A percentile compares a stretch with the other conserved stretches of the same genome.
Conservation (phyloP, 2,113 vertebrate genomes). For the Nycticorax nycticorax region DNA sequence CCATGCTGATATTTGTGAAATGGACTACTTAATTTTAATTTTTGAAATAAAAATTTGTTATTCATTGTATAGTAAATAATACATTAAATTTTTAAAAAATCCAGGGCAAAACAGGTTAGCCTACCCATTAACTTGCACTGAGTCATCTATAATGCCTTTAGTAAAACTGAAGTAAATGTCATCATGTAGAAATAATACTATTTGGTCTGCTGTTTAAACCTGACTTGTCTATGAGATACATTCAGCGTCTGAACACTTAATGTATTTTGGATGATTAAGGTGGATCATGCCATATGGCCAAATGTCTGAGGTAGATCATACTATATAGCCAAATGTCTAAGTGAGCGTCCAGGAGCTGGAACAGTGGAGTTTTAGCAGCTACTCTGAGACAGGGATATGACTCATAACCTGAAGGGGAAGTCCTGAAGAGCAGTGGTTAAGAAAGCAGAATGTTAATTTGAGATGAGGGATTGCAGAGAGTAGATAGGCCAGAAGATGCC, state of each 20-base stretch:
- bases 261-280: not conserved
- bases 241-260: not conserved
- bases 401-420: not conserved
- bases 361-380: not conserved
- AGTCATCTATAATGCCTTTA: not conserved
- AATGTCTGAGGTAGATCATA: not conserved
- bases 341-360: fast-evolving
- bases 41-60: not conserved
- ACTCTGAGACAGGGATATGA: not conserved
- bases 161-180: not conserved
- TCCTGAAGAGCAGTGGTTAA: not conserved
- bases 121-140: not conserved
- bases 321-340: not conserved
- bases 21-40: not conserved
- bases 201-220: not conserved
- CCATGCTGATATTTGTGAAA: not conserved
- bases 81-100: not conserved
- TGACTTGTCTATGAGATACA: not conserved
- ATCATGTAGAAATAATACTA: not conserved
- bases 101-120: fast-evolving
- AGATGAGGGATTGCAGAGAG: not conserved
- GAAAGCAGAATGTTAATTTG: not conserved
- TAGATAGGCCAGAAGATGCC: not conserved
- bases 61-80: not conserved
- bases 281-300: fast-evolving